Evolutionary conservation across 92 coral and sea anemone genomes (phyloP).

Genomic region (Parazoanthus swiftii): DNA sequence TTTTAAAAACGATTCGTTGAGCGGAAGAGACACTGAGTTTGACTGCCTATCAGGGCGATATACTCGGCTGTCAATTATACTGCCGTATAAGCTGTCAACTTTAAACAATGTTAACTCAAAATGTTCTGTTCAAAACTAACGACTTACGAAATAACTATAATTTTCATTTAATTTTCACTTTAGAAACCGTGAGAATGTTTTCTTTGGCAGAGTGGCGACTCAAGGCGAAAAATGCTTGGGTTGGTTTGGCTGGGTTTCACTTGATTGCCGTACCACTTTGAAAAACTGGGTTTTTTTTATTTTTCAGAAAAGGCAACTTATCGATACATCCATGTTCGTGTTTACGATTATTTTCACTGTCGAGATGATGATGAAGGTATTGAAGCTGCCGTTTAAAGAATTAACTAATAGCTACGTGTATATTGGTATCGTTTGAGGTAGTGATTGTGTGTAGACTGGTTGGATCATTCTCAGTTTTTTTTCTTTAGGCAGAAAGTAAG

Average conservation of each 20-base stretch:
- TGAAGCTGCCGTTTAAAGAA: neutral
- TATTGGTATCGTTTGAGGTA: too few species aligned
- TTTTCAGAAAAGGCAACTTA: constrained; percentile 66
- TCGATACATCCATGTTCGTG: constrained; percentile 72
- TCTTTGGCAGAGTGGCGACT: neutral
- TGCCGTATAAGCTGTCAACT: too few species aligned
- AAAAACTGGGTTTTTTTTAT: neutral
- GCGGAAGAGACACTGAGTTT: too few species aligned
- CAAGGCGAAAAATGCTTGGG: neutral
- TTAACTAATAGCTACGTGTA: too few species aligned
- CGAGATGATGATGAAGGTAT: constrained; percentile 93
- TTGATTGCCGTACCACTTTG: too few species aligned
- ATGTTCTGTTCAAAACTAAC: neutral
- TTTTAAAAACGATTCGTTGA: too few species aligned
- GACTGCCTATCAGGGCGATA: too few species aligned
- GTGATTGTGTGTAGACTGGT: neutral
- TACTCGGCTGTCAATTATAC: too few species aligned
- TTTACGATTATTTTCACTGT: constrained; percentile 85
- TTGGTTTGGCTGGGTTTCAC: neutral
- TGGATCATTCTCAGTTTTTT: neutral
- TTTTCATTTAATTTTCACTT: too few species aligned
- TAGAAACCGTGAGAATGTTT: neutral
- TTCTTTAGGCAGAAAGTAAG: too few species aligned
- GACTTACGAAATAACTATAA: too few species aligned
- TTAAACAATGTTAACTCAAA: neutral